Conservation (phyloP, 2,888 invertebrate species). For the Anoncus sp. region DNA sequence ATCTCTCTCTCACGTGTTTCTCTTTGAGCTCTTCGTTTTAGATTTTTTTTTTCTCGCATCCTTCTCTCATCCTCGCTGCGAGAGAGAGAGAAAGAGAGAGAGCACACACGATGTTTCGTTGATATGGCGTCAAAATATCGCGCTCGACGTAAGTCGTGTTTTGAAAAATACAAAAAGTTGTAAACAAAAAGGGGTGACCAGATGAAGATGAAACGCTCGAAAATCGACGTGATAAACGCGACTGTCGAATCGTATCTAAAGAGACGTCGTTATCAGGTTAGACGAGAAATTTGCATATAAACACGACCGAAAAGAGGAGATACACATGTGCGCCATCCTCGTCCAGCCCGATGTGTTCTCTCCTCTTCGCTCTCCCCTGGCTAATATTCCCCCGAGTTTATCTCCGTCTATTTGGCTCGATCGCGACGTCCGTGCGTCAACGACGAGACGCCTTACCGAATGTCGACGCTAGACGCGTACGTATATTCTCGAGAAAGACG, state of each 20-base stretch:
- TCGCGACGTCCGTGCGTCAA: conserved; percentile 45
- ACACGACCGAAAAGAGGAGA: neutral
- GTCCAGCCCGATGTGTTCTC: conserved; percentile 13
- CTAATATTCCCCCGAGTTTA: conserved; percentile 31
- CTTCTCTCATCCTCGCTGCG: too few relatives aligned
- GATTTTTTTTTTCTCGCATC: neutral
- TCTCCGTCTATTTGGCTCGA: conserved; percentile 61
- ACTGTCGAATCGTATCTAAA: conserved; percentile 88
- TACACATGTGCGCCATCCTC: conserved; percentile 11
- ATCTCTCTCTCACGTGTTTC: too few relatives aligned
- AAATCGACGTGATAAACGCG: conserved; percentile 88
- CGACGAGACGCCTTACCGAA: conserved; percentile 53
- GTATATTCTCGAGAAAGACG: conserved; percentile 16
- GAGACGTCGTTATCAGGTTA: conserved; percentile 88
- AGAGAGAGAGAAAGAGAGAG: too few relatives aligned
- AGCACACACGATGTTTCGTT: conserved; percentile 66
- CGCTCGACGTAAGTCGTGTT: conserved; percentile 68
- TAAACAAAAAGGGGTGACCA: conserved; percentile 66
- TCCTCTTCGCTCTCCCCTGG: neutral
- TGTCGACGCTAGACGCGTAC: conserved; percentile 49
- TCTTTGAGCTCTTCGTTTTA: neutral
- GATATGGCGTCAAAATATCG: conserved; percentile 73
- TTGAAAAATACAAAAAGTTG: conserved; percentile 66
- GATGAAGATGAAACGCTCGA: conserved; percentile 86
- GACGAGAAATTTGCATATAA: too few relatives aligned